These are phyloP conservation scores for Lanius collurio DNA, from an alignment of 2,113 vertebrate genomes.

Conservation along the genomic window DNA sequence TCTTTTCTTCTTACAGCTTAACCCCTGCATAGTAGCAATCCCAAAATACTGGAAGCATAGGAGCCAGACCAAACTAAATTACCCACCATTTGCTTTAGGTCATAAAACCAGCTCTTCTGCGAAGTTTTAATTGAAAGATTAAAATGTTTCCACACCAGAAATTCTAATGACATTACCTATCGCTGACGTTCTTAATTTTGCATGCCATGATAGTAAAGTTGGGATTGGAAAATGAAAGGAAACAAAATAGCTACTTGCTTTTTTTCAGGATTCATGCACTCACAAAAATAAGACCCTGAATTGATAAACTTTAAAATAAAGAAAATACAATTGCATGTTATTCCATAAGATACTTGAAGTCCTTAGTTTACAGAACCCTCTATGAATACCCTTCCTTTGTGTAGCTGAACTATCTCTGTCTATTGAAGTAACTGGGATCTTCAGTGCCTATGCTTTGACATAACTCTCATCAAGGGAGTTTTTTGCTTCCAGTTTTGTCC, in stretches of 20 bases:
- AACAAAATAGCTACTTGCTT: background rate
- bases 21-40: background rate
- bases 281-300: background rate
- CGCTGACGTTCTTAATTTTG: background rate
- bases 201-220: background rate
- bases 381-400: background rate
- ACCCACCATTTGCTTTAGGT: background rate
- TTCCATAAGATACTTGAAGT: background rate
- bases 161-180: background rate
- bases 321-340: background rate
- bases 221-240: background rate
- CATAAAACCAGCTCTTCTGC: background rate
- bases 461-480: background rate
- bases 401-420: background rate
- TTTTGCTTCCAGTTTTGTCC: background rate
- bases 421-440: background rate
- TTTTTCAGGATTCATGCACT: background rate
- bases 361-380: background rate
- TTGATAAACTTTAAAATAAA: background rate
- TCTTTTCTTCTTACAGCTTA: background rate
- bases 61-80: background rate
- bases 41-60: background rate
- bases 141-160: background rate
- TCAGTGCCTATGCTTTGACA: background rate
- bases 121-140: background rate